These are phyloP conservation scores for Dorcus hopei DNA, from an alignment of 2,888 invertebrate species.

Conservation along the genomic window DNA sequence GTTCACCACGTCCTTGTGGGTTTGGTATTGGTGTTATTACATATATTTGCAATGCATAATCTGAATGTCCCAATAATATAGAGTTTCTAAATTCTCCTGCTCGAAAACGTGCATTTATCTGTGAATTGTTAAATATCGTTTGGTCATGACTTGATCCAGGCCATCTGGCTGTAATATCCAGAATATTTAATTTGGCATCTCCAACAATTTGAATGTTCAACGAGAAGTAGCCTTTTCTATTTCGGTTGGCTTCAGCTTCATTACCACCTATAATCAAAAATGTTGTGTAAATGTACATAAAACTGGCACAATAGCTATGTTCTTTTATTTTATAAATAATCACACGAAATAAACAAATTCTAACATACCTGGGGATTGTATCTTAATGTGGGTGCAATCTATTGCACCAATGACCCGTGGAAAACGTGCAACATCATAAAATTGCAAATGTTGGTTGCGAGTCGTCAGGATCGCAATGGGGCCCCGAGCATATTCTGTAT, in stretches of 20 bases:
- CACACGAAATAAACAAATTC: neutral
- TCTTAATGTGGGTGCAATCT: constrained; percentile 28
- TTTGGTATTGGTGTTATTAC: constrained; percentile 16
- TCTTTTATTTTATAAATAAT: neutral
- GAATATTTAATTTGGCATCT: constrained; percentile 13
- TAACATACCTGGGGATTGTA: constrained; percentile 23
- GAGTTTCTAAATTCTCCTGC: constrained; percentile 16
- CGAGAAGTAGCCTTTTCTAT: constrained; percentile 29
- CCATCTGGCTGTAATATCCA: constrained; percentile 26
- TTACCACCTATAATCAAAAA: constrained; percentile 11
- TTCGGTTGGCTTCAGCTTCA: constrained; percentile 25
- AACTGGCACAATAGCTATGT: too few relatives aligned
- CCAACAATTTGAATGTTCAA: constrained; percentile 29
- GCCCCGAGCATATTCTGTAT: too few relatives aligned
- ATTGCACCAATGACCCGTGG: constrained; percentile 13
- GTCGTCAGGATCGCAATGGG: too few relatives aligned
- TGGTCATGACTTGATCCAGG: constrained; percentile 34
- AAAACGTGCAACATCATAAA: constrained; percentile 1
- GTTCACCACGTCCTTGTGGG: constrained; percentile 15
- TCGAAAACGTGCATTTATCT: constrained; percentile 24
- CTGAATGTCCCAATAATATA: constrained; percentile 29
- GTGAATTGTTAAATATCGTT: constrained; percentile 35
- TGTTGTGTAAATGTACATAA: too few relatives aligned
- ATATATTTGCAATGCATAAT: constrained; percentile 27
- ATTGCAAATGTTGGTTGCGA: too few relatives aligned